Evolutionary conservation across 1,140 invertebrate genomes (phyloP).

Genomic region (Acromyrmex charruanus): DNA sequence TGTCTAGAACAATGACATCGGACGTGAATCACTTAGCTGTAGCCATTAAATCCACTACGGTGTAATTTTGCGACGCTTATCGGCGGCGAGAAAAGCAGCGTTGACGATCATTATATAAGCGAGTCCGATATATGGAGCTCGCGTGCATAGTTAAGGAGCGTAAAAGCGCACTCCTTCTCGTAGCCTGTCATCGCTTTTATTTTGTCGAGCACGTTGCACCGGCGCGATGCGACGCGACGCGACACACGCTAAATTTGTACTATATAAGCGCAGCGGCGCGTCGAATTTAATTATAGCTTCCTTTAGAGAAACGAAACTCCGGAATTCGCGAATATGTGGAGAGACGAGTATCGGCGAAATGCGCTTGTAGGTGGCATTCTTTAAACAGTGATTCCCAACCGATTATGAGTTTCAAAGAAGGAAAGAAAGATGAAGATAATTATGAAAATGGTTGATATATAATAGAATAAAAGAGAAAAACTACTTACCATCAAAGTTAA

Average conservation of each 20-base stretch:
- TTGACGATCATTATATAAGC: constrained; percentile 61
- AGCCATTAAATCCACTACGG: constrained; percentile 2
- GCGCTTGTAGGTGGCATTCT: constrained; percentile 36
- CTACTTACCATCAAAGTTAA: neutral
- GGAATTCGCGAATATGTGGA: constrained; percentile 63
- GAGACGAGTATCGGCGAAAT: constrained; percentile 52
- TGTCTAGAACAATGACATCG: neutral
- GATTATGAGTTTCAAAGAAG: neutral
- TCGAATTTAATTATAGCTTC: constrained; percentile 71
- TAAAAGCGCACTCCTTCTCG: constrained; percentile 38
- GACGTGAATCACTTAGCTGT: neutral
- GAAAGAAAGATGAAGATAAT: neutral
- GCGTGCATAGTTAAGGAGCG: constrained; percentile 53
- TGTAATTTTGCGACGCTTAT: constrained; percentile 64
- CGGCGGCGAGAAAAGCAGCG: constrained; percentile 53
- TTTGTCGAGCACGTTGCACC: constrained; percentile 53
- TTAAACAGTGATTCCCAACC: constrained; percentile 21
- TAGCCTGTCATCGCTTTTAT: constrained; percentile 58
- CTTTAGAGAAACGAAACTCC: constrained; percentile 68
- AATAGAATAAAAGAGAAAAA: neutral
- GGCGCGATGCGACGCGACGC: constrained; percentile 31
- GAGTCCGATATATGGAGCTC: constrained; percentile 46
- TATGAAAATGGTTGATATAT: neutral
- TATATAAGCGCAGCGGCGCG: constrained; percentile 68
- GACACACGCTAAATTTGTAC: constrained; percentile 59